These are phyloP conservation scores for Tamias sibiricus DNA, from an alignment of 2,113 vertebrate genomes.

Conservation along the genomic window DNA sequence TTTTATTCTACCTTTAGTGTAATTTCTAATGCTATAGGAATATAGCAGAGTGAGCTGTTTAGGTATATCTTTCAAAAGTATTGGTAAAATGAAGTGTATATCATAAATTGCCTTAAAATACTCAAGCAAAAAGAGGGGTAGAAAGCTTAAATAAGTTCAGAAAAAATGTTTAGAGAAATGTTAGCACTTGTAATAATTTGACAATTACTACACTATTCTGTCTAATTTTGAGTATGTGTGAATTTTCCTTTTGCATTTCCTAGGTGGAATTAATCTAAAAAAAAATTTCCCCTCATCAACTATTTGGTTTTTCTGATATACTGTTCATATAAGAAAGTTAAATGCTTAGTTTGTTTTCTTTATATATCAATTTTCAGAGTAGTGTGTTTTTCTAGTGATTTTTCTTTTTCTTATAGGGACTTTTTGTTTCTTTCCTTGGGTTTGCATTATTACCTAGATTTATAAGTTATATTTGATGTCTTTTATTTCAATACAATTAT, in stretches of 20 bases:
- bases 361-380: neutral
- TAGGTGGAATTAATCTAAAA: neutral
- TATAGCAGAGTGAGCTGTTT: neutral
- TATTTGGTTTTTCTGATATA: slow-evolving; percentile 1
- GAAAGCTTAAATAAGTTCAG: neutral
- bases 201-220: neutral
- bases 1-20: neutral
- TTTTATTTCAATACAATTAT: neutral
- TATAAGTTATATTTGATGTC: neutral
- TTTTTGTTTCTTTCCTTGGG: neutral
- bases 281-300: neutral
- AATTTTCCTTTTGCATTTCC: slow-evolving; percentile 7
- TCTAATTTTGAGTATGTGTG: neutral
- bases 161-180: slow-evolving; percentile 2
- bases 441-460: neutral
- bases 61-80: neutral
- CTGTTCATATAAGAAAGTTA: neutral
- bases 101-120: neutral
- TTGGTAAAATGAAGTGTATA: neutral
- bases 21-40: neutral
- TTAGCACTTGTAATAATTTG: neutral
- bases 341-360: neutral
- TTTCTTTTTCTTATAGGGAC: neutral
- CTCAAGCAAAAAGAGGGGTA: neutral
- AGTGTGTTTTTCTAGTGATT: neutral